Base-by-base conservation (phyloP, 2,113 vertebrate species). In the Engystomops pustulosus region DNA sequence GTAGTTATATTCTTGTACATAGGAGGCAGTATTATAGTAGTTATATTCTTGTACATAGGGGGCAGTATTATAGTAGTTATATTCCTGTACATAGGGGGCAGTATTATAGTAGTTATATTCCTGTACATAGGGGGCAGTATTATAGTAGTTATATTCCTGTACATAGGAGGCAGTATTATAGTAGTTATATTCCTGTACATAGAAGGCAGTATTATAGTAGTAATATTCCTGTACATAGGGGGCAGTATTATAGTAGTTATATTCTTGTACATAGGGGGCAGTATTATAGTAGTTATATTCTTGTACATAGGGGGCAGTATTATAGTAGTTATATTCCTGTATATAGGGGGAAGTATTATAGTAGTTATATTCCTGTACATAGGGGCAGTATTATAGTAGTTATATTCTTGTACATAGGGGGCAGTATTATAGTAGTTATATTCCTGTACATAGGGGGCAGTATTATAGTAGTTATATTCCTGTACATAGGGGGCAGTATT, bases 41-140 rank as follows among this genome's bases (percentile, higher is more conserved):
- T 60, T 60, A 60, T 60, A 60, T 60, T 60, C 23, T 60, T 60
- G 55, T 27, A 60, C 2, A 60, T 12, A 60, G 55, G 55, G 53
- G 25, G 23, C 23, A 60, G 55, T 60, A 60, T 60, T 53, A 60
- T 60, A 25, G 55, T 60, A 60, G 55, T 60, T 60, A 60, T 60
- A 60, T 60, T 60, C 55, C 27, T 60, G 55, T 60, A 60, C 15
- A 60, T 27, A 60, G 55, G 55, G n/a, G 1, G 55, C 23, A 60
- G 55, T 27, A 27, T 60, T 25, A 27, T 60, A 27, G 0, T 55
- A 23, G 53, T 55, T 55, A 23, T 23, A 23, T 55, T 9, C n/a
- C 8, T 55, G 53, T 55, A 55, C 17, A 23, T 23, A 9, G 53
- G n/a, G n/a, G 2, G n/a, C 8, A 55, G 53, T 55, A 23, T 55